A percentile compares a stretch with the other conserved stretches of the same genome.
Conservation (phyloP, 2,797 vertebrate genomes). For the Epinephelus malabaricus region DNA sequence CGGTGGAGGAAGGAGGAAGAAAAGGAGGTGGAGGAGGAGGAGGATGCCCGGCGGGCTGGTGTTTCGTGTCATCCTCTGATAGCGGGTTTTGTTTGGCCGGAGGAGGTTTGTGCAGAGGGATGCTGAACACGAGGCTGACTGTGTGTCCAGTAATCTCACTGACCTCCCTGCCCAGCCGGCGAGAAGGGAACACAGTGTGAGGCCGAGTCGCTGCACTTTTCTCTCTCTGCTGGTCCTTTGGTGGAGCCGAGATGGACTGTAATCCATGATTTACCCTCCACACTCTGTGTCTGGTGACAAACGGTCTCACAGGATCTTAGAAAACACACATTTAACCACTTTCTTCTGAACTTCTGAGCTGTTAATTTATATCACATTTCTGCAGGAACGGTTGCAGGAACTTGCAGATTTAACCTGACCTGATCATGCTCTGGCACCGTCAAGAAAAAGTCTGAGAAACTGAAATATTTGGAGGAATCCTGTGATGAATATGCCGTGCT, state of each 20-base stretch:
- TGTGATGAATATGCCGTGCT: too few relatives aligned
- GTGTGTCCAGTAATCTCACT: constrained; percentile 61
- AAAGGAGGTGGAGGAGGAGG: constrained; percentile 22
- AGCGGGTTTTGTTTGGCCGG: constrained; percentile 58
- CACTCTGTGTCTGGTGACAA: not conserved
- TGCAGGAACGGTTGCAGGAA: not conserved
- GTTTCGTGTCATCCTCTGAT: constrained; percentile 69
- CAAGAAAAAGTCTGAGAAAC: too few relatives aligned
- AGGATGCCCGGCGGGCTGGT: constrained; percentile 59
- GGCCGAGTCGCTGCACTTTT: constrained; percentile 3
- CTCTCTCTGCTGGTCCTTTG: constrained; percentile 22
- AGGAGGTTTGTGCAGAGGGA: constrained; percentile 57
- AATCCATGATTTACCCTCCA: constrained; percentile 3
- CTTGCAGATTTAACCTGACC: not conserved
- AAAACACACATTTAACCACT: not conserved
- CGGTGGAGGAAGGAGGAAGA: constrained; percentile 41
- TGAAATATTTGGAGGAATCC: too few relatives aligned
- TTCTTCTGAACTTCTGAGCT: too few relatives aligned
- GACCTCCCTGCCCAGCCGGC: constrained; percentile 51
- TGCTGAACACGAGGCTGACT: constrained; percentile 44
- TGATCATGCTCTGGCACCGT: not conserved
- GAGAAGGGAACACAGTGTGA: constrained; percentile 36
- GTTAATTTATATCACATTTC: too few relatives aligned
- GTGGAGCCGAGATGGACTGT: not conserved
- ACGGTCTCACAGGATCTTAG: not conserved